Percentiles rank a stretch among this genome's conserved stretches.
phyloP scores from a whole-genome alignment of 1,140 invertebrate species.

The Drosophila asahinai region DNA sequence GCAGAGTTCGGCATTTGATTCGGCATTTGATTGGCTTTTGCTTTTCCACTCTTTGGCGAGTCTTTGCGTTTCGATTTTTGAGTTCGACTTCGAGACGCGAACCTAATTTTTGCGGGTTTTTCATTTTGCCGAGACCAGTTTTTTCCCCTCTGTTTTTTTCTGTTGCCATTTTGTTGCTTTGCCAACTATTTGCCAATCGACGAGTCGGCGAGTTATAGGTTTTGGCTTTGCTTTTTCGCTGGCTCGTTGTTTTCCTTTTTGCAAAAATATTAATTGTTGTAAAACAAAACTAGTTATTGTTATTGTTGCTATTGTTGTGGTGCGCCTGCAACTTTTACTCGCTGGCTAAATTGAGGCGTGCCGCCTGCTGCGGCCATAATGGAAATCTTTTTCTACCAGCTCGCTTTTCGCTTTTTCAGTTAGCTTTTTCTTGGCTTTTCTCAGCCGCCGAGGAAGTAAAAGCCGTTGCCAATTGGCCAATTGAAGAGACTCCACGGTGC shows the following conservation, averaged over 20 bases:
- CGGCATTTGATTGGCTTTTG: slow-evolving; percentile 41
- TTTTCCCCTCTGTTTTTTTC: slow-evolving; percentile 31
- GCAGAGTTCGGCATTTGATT: slow-evolving; percentile 28
- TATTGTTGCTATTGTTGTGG: slow-evolving; percentile 57
- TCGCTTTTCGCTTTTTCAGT: slow-evolving; percentile 16
- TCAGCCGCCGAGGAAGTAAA: slow-evolving; percentile 65
- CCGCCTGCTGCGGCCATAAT: slow-evolving; percentile 70
- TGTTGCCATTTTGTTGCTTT: slow-evolving; percentile 23
- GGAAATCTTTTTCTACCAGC: slow-evolving; percentile 46
- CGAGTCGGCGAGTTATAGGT: slow-evolving; percentile 44
- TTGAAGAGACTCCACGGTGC: slow-evolving; percentile 18
- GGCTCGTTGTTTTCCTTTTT: slow-evolving; percentile 52
- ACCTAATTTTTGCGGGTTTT: slow-evolving; percentile 79
- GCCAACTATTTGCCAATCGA: slow-evolving; percentile 77
- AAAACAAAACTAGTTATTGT: slow-evolving; percentile 76
- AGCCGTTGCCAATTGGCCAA: slow-evolving; percentile 43
- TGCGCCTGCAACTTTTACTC: slow-evolving; percentile 72
- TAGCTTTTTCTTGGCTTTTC: slow-evolving; percentile 22
- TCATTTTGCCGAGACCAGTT: slow-evolving; percentile 73
- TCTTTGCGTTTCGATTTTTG: slow-evolving; percentile 45
- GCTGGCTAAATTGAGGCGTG: slow-evolving; percentile 73
- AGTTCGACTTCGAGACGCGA: slow-evolving; percentile 28
- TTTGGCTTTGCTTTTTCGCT: slow-evolving; percentile 50
- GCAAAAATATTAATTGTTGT: slow-evolving; percentile 79
- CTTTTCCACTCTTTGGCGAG: slow-evolving; percentile 68